Conservation (phyloP, 2,888 invertebrate species). For the Meloe dianella region DNA sequence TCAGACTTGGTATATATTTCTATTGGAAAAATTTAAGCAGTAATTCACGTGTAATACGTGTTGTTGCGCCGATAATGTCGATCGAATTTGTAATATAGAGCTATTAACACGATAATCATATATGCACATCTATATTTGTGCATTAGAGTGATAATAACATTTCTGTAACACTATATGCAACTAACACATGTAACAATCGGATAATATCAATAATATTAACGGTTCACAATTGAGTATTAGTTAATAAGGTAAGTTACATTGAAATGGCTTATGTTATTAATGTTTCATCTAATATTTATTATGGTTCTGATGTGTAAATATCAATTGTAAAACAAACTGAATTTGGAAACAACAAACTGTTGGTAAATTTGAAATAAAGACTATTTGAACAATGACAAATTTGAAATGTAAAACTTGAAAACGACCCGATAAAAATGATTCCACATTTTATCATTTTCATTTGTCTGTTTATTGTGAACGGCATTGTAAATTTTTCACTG, state of each 20-base stretch:
- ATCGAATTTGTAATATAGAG: not conserved
- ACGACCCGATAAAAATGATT: not conserved
- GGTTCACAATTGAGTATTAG: not conserved
- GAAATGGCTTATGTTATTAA: not conserved
- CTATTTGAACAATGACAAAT: not conserved
- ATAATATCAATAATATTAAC: not conserved
- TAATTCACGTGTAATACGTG: constrained; percentile 13
- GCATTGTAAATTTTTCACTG: constrained; percentile 1
- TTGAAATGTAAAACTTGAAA: not conserved
- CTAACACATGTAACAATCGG: not conserved
- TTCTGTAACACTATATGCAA: not conserved
- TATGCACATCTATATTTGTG: not conserved
- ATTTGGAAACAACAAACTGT: not conserved
- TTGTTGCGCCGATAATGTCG: constrained; percentile 8
- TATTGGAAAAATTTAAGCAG: not conserved
- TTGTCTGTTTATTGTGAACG: not conserved
- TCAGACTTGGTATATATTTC: not conserved
- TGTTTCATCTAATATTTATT: not conserved
- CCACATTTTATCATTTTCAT: not conserved
- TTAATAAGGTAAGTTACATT: not conserved
- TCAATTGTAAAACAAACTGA: not conserved
- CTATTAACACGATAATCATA: constrained; percentile 12
- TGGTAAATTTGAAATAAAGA: not conserved
- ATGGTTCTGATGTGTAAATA: not conserved
- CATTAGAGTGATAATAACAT: not conserved